A percentile compares a stretch with the other conserved stretches of the same genome.
phyloP scores from a whole-genome alignment of 2,888 invertebrate genomes.

The Synanthedon tipuliformis region DNA sequence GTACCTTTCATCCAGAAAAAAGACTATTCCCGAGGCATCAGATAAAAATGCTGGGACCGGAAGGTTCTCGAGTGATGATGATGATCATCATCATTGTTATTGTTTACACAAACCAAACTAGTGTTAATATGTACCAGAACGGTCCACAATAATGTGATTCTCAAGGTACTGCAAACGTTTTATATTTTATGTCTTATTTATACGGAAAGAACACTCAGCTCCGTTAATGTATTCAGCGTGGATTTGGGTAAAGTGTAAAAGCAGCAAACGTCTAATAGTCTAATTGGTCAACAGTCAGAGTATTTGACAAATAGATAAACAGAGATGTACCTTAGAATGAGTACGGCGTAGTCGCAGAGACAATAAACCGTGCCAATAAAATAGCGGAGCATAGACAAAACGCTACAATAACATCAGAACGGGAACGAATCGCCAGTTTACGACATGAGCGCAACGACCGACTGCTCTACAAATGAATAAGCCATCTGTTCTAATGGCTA shows the following conservation, averaged over 20 bases:
- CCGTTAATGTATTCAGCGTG: no score
- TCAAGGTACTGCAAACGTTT: no score
- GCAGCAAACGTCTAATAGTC: slow-evolving; percentile 1
- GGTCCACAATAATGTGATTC: no score
- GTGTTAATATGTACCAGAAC: no score
- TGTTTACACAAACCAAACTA: no score
- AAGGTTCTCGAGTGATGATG: no score
- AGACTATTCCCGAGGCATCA: no score
- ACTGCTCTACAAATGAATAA: slow-evolving; percentile 71
- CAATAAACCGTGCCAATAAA: slow-evolving; percentile 65
- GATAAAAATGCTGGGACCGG: no score
- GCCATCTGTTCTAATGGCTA: slow-evolving; percentile 69
- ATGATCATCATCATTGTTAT: no score
- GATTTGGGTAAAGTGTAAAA: not conserved
- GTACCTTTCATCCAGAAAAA: no score
- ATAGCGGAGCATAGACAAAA: slow-evolving; percentile 67
- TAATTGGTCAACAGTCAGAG: slow-evolving; percentile 4
- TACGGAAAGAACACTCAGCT: no score
- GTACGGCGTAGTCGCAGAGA: slow-evolving; percentile 40
- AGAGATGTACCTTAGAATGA: slow-evolving; percentile 33
- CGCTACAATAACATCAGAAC: slow-evolving; percentile 69
- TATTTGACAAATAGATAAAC: slow-evolving; percentile 33
- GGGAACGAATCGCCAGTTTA: slow-evolving; percentile 68
- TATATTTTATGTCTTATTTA: no score
- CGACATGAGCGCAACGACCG: slow-evolving; percentile 66